Percentiles rank a stretch among this genome's conserved stretches.
These are phyloP conservation scores for Lamprotornis superbus DNA, from an alignment of 2,113 vertebrate species.

Conservation along the genomic window DNA sequence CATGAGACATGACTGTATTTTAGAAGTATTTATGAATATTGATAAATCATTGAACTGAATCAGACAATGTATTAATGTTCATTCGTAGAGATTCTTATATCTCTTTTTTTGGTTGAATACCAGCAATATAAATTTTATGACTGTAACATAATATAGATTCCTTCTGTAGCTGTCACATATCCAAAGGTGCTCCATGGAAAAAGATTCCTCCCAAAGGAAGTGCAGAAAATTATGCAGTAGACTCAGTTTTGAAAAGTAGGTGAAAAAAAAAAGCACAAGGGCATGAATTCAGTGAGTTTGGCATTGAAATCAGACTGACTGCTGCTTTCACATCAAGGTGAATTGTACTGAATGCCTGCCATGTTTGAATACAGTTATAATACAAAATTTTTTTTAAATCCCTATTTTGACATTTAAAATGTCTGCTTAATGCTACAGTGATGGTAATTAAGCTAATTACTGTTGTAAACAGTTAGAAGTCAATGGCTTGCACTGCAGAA, in stretches of 20 bases:
- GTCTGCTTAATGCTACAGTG: neutral
- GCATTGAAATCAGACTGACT: neutral
- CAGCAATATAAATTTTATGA: neutral
- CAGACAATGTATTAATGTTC: accelerated
- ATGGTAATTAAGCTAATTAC: neutral
- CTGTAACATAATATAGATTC: neutral
- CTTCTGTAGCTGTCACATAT: neutral
- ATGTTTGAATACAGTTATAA: neutral
- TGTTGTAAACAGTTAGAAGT: neutral
- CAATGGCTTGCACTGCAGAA: neutral
- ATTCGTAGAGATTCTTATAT: neutral
- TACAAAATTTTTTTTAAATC: neutral
- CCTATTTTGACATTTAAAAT: neutral
- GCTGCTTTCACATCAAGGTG: neutral
- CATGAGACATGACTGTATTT: neutral
- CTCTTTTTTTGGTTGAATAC: neutral
- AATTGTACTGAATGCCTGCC: neutral
- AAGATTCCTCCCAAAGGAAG: neutral
- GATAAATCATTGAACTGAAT: neutral
- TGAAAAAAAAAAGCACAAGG: neutral
- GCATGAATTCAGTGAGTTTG: neutral
- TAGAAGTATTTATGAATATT: neutral
- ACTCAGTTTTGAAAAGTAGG: neutral
- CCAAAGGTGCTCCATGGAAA: neutral
- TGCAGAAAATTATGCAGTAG: neutral